phyloP scores from a whole-genome alignment of 2,888 invertebrate genomes.

The Lagria hirta region DNA sequence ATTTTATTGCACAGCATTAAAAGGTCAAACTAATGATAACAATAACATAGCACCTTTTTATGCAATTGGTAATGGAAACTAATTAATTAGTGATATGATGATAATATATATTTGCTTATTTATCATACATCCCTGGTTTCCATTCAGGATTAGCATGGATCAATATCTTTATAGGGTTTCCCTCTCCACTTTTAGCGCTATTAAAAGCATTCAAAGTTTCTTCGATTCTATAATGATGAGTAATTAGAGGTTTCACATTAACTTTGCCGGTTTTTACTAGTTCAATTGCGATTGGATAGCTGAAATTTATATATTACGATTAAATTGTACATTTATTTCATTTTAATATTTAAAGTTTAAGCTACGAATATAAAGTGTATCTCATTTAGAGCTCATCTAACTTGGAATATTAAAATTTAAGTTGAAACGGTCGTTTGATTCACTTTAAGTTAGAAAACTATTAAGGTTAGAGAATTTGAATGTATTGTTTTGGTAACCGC shows the following conservation, averaged over 20 bases:
- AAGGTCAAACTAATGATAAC: no score
- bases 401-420: no score
- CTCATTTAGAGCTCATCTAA: no score
- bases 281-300: constrained; percentile 77
- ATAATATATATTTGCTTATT: constrained; percentile 4
- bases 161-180: constrained; percentile 83
- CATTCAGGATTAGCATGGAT: constrained; percentile 66
- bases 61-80: neutral
- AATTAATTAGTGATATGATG: neutral
- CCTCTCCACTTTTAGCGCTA: constrained; percentile 70
- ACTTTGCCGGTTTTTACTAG: constrained; percentile 76
- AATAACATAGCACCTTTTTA: no score
- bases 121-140: constrained; percentile 30
- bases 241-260: constrained; percentile 79
- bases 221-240: constrained; percentile 79
- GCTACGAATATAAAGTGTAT: no score
- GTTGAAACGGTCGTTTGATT: no score
- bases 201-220: constrained; percentile 83
- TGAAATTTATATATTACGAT: constrained; percentile 50
- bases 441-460: no score
- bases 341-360: no score
- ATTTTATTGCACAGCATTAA: no score
- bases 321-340: no score
- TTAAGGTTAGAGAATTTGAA: no score
- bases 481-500: no score